These are phyloP conservation scores for Heteractis magnifica DNA, from an alignment of 92 coral and sea anemone species.

Conservation along the genomic window DNA sequence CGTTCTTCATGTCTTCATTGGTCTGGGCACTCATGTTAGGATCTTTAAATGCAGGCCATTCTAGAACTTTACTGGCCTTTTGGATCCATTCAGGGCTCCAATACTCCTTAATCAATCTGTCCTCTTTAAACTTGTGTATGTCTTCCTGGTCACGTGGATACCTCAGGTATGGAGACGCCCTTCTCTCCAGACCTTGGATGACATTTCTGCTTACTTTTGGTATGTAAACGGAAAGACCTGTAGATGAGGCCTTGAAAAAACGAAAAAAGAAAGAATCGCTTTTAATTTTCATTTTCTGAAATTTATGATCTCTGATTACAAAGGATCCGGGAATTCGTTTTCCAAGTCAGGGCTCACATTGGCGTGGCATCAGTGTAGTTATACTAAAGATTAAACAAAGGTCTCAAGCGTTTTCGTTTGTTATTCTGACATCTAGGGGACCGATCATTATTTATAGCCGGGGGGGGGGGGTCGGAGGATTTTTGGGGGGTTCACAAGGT, in stretches of 20 bases:
- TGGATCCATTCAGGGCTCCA: conserved; percentile 36
- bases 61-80: conserved; percentile 35
- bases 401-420: too few species aligned
- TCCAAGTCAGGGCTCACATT: too few species aligned
- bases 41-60: conserved; percentile 62
- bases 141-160: too few species aligned
- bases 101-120: background rate
- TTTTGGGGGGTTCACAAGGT: too few species aligned
- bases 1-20: conserved; percentile 24
- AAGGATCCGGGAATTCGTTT: background rate
- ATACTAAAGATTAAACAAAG: too few species aligned
- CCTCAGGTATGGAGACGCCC: conserved; percentile 6
- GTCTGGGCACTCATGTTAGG: conserved; percentile 40
- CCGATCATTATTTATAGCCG: too few species aligned
- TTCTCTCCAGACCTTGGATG: background rate
- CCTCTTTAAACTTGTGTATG: background rate
- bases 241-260: background rate
- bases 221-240: conserved; percentile 6
- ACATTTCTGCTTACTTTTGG: conserved; percentile 14
- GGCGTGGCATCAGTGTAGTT: too few species aligned
- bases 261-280: background rate
- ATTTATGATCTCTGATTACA: background rate
- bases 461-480: too few species aligned
- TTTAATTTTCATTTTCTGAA: background rate
- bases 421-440: too few species aligned